phyloP scores from a whole-genome alignment of 2,888 invertebrate genomes.

The Congeria kusceri region DNA sequence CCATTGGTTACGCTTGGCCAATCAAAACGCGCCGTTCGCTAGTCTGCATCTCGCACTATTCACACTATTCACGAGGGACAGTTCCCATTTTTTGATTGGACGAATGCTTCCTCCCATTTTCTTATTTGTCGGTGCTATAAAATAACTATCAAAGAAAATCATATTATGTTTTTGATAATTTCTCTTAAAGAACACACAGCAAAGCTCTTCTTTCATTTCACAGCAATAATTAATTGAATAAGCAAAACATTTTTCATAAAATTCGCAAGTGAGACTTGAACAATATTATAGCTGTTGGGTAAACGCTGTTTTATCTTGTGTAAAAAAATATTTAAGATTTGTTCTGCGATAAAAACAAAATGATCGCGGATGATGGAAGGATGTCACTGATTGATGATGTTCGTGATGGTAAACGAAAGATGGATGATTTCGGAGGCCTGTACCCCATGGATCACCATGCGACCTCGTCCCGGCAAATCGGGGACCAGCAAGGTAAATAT shows the following conservation, averaged over 20 bases:
- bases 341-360: slow-evolving; percentile 38
- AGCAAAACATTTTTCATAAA: slow-evolving; percentile 39
- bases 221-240: slow-evolving; percentile 62
- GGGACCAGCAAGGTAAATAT: slow-evolving; percentile 73
- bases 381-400: slow-evolving; percentile 82
- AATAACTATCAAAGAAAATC: slow-evolving; percentile 65
- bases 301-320: background rate
- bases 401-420: slow-evolving; percentile 85
- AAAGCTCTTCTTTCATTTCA: slow-evolving; percentile 51
- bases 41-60: slow-evolving; percentile 57
- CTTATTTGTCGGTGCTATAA: slow-evolving; percentile 60
- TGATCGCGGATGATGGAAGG: slow-evolving; percentile 82
- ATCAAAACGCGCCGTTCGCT: slow-evolving; percentile 49
- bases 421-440: slow-evolving; percentile 95
- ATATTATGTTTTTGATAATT: slow-evolving; percentile 64
- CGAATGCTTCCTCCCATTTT: slow-evolving; percentile 48
- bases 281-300: background rate
- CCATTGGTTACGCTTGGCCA: slow-evolving; percentile 35
- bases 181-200: slow-evolving; percentile 54
- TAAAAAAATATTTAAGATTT: slow-evolving; percentile 14
- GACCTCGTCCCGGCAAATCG: slow-evolving; percentile 59
- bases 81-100: slow-evolving; percentile 54
- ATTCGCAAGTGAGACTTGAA: slow-evolving; percentile 27
- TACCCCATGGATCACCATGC: slow-evolving; percentile 89
- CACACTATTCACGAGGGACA: slow-evolving; percentile 19